These are phyloP conservation scores for Callinectes sapidus DNA, from an alignment of 2,888 invertebrate genomes.

Conservation along the genomic window DNA sequence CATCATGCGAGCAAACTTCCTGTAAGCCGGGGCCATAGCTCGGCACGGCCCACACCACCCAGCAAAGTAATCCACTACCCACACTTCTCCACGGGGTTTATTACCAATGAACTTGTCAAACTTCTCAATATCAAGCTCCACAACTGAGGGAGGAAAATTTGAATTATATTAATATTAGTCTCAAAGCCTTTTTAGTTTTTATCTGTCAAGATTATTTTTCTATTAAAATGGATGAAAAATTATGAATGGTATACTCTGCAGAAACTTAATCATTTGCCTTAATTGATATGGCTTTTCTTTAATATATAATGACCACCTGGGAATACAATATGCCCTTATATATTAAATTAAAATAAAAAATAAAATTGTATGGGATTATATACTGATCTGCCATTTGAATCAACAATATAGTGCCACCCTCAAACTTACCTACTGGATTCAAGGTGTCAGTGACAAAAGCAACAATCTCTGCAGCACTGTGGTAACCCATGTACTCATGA, in stretches of 20 bases:
- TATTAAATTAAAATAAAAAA: not conserved
- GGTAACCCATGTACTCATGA: conserved; percentile 80
- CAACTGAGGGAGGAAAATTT: conserved; percentile 77
- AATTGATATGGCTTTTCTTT: not conserved
- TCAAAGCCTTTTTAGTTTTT: not conserved
- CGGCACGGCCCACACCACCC: conserved; percentile 87
- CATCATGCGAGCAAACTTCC: conserved; percentile 76
- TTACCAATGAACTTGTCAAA: conserved; percentile 79
- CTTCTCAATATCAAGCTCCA: conserved; percentile 78
- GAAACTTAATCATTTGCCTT: not conserved
- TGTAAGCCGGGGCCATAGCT: conserved; percentile 83
- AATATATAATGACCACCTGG: not conserved
- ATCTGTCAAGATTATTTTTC: not conserved
- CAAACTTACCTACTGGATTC: conserved; percentile 78
- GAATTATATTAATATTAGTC: conserved; percentile 74
- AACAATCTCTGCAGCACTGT: conserved; percentile 80
- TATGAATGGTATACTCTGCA: not conserved
- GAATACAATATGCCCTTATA: not conserved
- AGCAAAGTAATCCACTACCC: conserved; percentile 85
- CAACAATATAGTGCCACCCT: not conserved
- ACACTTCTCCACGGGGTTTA: conserved; percentile 79
- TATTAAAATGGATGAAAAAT: not conserved
- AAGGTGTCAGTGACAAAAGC: conserved; percentile 82
- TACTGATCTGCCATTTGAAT: not conserved
- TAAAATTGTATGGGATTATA: not conserved